Percentiles rank a stretch among this genome's conserved stretches.
These are phyloP conservation scores for Vesta saturnalis DNA, from an alignment of 2,888 invertebrate genomes.

Conservation along the genomic window DNA sequence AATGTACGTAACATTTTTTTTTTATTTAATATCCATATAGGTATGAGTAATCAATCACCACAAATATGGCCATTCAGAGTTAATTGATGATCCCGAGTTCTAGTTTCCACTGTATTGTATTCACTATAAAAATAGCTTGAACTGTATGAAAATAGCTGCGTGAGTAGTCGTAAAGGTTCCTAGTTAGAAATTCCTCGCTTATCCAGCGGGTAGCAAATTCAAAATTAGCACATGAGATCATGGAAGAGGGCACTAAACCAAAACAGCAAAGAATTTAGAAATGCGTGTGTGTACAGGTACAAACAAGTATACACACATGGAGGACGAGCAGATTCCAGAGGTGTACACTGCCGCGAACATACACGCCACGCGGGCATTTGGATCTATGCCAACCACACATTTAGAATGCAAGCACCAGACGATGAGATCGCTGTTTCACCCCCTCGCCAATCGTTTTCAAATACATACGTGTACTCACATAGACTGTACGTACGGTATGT, in stretches of 20 bases:
- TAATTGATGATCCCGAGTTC: constrained; percentile 24
- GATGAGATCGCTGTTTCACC: constrained; percentile 42
- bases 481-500: constrained; percentile 29
- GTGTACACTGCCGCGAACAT: constrained; percentile 51
- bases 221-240: constrained; percentile 24
- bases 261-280: constrained; percentile 31
- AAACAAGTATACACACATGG: constrained; percentile 39
- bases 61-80: constrained; percentile 12
- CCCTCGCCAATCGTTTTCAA: constrained; percentile 24
- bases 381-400: constrained; percentile 55
- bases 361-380: constrained; percentile 57
- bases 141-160: constrained; percentile 23
- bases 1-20: no score
- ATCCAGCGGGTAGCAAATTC: constrained; percentile 17
- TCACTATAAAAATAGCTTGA: constrained; percentile 23
- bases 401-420: constrained; percentile 58
- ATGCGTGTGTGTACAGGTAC: constrained; percentile 34
- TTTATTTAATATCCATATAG: no score
- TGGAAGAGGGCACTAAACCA: constrained; percentile 29
- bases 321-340: constrained; percentile 49
- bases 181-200: constrained; percentile 13
- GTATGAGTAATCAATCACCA: not conserved
- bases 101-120: constrained; percentile 27
- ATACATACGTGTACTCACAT: not conserved
- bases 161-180: constrained; percentile 19